Evolutionary conservation across 2,888 invertebrate species (phyloP).

Genomic region (Acronicta psi): DNA sequence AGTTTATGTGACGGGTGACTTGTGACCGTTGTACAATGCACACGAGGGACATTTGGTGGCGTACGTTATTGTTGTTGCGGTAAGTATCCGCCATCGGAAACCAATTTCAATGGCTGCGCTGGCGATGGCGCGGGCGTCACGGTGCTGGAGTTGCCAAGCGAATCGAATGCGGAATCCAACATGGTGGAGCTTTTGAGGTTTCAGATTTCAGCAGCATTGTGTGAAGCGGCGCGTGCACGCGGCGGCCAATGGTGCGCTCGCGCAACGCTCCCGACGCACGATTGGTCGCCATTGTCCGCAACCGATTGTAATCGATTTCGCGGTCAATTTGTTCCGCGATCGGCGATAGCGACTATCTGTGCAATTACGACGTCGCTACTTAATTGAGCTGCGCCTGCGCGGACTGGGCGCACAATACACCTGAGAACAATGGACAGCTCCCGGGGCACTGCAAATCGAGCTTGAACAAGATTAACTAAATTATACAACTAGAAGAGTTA

Average conservation of each 20-base stretch:
- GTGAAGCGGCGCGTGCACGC: conserved; percentile 69
- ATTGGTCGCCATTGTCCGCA: conserved; percentile 62
- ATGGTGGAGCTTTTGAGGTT: conserved; percentile 63
- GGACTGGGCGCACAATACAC: conserved; percentile 27
- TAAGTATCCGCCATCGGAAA: conserved; percentile 7
- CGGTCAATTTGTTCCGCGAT: conserved; percentile 80
- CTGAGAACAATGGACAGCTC: conserved; percentile 52
- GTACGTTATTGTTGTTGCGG: neutral
- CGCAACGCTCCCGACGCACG: conserved; percentile 45
- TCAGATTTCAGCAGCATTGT: conserved; percentile 79
- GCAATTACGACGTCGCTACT: conserved; percentile 68
- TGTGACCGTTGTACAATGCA: neutral
- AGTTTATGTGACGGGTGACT: neutral
- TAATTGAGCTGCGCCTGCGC: conserved; percentile 64
- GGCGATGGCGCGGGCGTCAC: conserved; percentile 40
- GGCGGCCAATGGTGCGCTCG: conserved; percentile 59
- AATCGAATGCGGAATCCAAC: conserved; percentile 67
- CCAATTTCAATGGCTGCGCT: conserved; percentile 31
- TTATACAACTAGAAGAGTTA: conserved; percentile 36
- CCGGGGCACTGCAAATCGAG: conserved; percentile 33
- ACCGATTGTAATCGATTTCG: conserved; percentile 71
- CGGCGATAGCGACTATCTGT: conserved; percentile 64
- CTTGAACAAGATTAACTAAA: conserved; percentile 35
- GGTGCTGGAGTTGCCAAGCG: conserved; percentile 57
- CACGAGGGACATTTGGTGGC: neutral